These are phyloP conservation scores for Limnodromus scolopaceus DNA, from an alignment of 2,797 vertebrate genomes.

Conservation along the genomic window DNA sequence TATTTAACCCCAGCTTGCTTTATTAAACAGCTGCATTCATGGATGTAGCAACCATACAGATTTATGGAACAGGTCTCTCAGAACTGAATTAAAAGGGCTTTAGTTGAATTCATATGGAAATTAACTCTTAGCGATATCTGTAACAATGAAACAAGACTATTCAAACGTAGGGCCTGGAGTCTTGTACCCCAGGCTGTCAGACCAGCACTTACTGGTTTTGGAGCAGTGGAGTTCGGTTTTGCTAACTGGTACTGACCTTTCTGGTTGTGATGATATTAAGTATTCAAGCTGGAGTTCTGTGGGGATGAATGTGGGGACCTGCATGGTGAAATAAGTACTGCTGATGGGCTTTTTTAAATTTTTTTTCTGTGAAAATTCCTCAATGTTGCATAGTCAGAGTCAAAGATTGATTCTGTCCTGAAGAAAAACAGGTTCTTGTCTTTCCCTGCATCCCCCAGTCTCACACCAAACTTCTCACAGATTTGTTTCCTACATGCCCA, in stretches of 20 bases:
- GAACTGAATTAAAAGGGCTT: neutral
- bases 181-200: neutral
- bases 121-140: neutral
- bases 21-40: neutral
- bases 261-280: neutral
- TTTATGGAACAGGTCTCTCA: neutral
- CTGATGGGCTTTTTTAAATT: neutral
- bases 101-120: neutral
- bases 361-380: neutral
- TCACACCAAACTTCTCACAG: neutral
- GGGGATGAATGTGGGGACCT: neutral
- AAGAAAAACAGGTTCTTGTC: neutral
- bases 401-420: neutral
- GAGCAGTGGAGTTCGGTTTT: neutral
- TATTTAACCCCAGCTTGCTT: neutral
- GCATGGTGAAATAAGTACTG: neutral
- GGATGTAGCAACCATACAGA: neutral
- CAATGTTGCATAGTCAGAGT: neutral
- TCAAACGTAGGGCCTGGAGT: neutral
- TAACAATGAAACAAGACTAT: accelerated
- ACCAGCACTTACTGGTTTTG: neutral
- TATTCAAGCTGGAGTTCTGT: neutral
- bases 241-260: neutral
- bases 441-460: neutral
- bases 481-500: neutral